Evolutionary conservation across 2,797 vertebrate genomes (phyloP).

Genomic region (Sebastes steindachneri): DNA sequence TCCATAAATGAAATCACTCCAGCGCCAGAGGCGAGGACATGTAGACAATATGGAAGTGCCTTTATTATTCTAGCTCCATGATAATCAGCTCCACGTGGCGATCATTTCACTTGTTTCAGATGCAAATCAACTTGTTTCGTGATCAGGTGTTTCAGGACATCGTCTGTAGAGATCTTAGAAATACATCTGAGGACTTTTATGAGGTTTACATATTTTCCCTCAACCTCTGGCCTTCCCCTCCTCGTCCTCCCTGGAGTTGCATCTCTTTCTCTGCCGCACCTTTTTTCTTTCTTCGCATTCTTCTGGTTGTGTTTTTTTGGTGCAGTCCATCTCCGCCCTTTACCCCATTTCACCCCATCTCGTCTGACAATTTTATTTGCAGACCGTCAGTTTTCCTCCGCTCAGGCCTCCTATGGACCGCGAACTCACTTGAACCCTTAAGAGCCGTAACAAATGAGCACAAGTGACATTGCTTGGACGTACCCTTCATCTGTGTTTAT

Average conservation of each 20-base stretch:
- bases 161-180: too few species aligned
- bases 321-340: neutral
- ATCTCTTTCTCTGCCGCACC: conserved; percentile 7
- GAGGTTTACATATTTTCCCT: too few species aligned
- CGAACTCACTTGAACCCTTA: conserved; percentile 22
- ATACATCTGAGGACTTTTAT: too few species aligned
- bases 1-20: neutral
- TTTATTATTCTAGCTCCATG: conserved; percentile 12
- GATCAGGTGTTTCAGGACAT: too few species aligned
- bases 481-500: conserved; percentile 21
- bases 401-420: neutral
- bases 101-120: neutral
- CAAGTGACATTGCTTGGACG: conserved; percentile 27
- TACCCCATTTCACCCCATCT: neutral
- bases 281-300: conserved; percentile 1
- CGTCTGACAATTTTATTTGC: neutral
- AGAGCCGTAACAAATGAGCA: conserved; percentile 1
- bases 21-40: neutral
- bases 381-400: neutral
- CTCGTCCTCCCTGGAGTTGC: conserved; percentile 15
- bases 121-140: too few species aligned
- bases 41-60: neutral
- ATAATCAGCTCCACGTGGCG: conserved; percentile 21
- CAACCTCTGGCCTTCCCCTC: neutral
- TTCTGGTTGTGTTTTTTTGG: neutral